Base-by-base conservation (phyloP, 2,113 vertebrate genomes). In the Xiphophorus maculatus region DNA sequence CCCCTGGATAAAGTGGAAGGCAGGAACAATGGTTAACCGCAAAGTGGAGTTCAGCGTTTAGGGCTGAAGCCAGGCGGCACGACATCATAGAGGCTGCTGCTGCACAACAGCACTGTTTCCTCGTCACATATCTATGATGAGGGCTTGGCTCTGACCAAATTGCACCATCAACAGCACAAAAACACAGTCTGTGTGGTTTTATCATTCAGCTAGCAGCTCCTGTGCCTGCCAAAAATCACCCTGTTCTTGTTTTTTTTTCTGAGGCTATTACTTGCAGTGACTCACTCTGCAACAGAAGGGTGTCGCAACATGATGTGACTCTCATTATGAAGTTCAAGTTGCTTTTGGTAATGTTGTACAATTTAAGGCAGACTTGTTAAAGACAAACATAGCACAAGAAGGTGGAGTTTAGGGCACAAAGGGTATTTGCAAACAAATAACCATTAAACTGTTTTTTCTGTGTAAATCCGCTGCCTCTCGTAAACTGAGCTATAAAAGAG, bases 11-110 rank as follows among this genome's bases (percentile, higher is more conserved):
- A 85, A 91, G 87, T 61, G 81, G 87, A 78, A 79, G 87, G 83
- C 66, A 61, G 89, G 91, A 88, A 90, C 82, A 54, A 83, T 88
- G 92, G 93, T 94, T 93, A 92, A 93, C 94, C 92, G 77, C 90
- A 90, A 80, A 88, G 82, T 75, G 83, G 72, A 80, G 86, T 81
- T 64, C 83, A 83, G 73, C 22, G 73, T 83, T 87, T 27, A 40
- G 73, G 86, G 76, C 86, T 67, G 81, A 85, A 80, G 75, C 74
- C 81, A 74, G 84, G 80, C 82, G 77, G 86, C 82, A 79, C 84
- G 68, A 90, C 86, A 89, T 92, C 87, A 90, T 82, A 86, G 74
- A 74, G 28, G 69, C 76, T 79, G 66, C 63, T 71, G 51, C 80
- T 77, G 83, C 81, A 78, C 74, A 86, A 78, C 74, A 80, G 80